phyloP scores from a whole-genome alignment of 2,888 invertebrate species.

The Andrena haemorrhoa region DNA sequence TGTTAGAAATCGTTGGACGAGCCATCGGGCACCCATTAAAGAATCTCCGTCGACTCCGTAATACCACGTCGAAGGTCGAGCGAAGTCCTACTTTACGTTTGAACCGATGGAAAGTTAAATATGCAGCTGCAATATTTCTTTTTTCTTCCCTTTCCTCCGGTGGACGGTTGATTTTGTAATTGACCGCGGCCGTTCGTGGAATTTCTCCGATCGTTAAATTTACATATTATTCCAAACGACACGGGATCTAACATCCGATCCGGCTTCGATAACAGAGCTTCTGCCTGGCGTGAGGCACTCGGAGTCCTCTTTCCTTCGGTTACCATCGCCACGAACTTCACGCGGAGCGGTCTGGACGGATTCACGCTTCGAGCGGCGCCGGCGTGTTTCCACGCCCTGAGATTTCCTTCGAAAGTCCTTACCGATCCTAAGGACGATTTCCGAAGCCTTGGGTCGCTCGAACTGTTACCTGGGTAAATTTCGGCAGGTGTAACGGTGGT shows the following conservation, averaged over 20 bases:
- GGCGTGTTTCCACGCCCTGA: too few relatives aligned
- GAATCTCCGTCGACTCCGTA: slow-evolving; percentile 53
- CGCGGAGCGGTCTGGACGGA: neutral
- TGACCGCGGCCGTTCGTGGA: neutral
- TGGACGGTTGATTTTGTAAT: slow-evolving; percentile 14
- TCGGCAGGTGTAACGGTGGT: neutral
- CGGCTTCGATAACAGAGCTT: neutral
- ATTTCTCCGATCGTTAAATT: slow-evolving; percentile 25
- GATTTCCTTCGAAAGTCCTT: too few relatives aligned
- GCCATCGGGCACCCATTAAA: slow-evolving; percentile 35
- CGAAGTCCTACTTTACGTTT: slow-evolving; percentile 40
- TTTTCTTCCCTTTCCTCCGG: neutral
- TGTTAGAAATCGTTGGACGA: slow-evolving; percentile 42
- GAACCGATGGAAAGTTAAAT: slow-evolving; percentile 46
- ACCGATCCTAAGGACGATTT: too few relatives aligned
- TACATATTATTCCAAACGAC: slow-evolving; percentile 8
- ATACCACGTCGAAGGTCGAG: slow-evolving; percentile 53
- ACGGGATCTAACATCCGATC: neutral
- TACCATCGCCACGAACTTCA: neutral
- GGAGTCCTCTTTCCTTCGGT: neutral
- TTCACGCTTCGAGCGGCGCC: too few relatives aligned
- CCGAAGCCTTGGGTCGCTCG: too few relatives aligned
- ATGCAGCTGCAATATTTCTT: slow-evolving; percentile 25
- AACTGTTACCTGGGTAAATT: neutral
- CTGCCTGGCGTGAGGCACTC: neutral